Percentiles rank a stretch among this genome's conserved stretches.
Conservation (phyloP, 2,888 invertebrate species). For the Eupithecia dodoneata region DNA sequence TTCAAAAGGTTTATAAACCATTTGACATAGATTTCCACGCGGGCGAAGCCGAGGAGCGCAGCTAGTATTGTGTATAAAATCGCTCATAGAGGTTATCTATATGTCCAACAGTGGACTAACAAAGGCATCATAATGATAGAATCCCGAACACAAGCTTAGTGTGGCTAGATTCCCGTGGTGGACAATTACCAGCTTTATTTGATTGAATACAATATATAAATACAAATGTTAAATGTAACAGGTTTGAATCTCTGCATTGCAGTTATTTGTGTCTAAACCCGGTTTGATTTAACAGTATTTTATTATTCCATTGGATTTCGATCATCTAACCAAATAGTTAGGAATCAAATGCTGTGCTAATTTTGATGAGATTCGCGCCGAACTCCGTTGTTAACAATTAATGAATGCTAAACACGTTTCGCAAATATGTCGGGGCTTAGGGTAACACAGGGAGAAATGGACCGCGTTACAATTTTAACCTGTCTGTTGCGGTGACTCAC, state of each 20-base stretch:
- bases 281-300: conserved; percentile 21
- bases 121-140: too few relatives aligned
- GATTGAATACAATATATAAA: not conserved
- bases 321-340: conserved; percentile 31
- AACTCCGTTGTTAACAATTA: conserved; percentile 31
- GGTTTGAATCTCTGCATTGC: not conserved
- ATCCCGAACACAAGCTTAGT: not conserved
- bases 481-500: too few relatives aligned
- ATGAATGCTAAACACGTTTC: conserved; percentile 19
- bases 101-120: too few relatives aligned
- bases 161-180: not conserved
- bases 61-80: too few relatives aligned
- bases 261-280: not conserved
- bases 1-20: too few relatives aligned
- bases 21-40: too few relatives aligned
- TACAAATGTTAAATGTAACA: not conserved
- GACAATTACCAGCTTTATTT: not conserved
- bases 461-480: not conserved
- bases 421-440: conserved; percentile 18
- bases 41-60: too few relatives aligned
- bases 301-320: conserved; percentile 38
- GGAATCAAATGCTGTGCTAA: conserved; percentile 27
- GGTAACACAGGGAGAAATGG: not conserved
- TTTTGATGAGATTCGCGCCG: conserved; percentile 26
- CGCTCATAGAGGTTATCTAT: too few relatives aligned